Percentiles rank a stretch among this genome's conserved stretches.
phyloP scores from a whole-genome alignment of 2,113 vertebrate species.

The Pithys albifrons region DNA sequence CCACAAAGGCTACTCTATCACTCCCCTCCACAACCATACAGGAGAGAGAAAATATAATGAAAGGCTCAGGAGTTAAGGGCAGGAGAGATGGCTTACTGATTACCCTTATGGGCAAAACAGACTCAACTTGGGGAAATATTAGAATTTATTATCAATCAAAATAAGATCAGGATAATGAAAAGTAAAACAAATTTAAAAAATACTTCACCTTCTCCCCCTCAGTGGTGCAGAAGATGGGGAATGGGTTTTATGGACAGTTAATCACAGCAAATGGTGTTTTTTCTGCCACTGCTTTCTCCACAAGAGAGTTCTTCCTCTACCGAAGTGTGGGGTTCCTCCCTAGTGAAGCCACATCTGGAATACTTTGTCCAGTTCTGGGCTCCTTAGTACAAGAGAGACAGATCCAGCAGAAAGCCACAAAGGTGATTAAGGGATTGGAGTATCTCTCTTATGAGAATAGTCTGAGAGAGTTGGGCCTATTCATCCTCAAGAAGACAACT shows the following conservation, averaged over 20 bases:
- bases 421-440: neutral
- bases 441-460: neutral
- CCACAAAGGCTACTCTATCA: neutral
- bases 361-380: neutral
- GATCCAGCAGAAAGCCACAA: neutral
- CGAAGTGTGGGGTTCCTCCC: neutral
- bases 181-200: neutral
- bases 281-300: neutral
- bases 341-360: neutral
- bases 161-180: neutral
- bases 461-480: neutral
- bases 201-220: neutral
- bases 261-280: neutral
- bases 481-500: neutral
- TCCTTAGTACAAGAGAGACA: neutral
- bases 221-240: neutral
- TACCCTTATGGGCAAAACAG: neutral
- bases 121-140: neutral
- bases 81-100: neutral
- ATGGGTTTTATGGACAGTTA: neutral
- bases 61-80: neutral
- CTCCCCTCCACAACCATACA: neutral
- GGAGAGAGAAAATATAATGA: neutral
- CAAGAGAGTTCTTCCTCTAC: neutral
- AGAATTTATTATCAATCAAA: neutral